Evolutionary conservation across 2,888 invertebrate genomes (phyloP), one percentile per base, ranked within the genome.

Genomic region (Tenodera sinensis): DNA sequence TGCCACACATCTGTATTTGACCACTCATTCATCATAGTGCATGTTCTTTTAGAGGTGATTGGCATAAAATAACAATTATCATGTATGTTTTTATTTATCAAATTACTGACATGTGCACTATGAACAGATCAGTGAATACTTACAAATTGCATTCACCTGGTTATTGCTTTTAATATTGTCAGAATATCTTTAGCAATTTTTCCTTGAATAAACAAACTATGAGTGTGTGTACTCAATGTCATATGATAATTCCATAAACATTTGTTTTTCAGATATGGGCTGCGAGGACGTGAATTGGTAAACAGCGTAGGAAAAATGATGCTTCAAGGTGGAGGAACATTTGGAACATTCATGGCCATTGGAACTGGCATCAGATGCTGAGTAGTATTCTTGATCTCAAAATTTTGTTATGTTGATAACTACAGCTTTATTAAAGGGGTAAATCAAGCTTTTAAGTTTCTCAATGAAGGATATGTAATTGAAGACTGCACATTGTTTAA

Each of bases 311-410:
- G 99, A 83, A 99, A 99, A 95, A 97, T 97, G 25, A 99, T 99
- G 98, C 92, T 99, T 86, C 99, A 99, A 94, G 98, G 98, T 91
- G 99, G 99, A 84, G 99, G 98, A 89, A 99, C 99, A 71, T 99
- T 99, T 93, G 99, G 99, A 83, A 98, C 98, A 88, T 99, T 99
- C 93, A 98, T 99, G 98, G 98, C 97, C 47, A 97, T 98, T 91
- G 98, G 97, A 92, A 96, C 97, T 88, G 97, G 97, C 90, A 95
- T 98, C 92, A 95, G 97, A 92, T 98, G 97, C 94, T 97, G 34
- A 89, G 8, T 71, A 71, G 83, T 27, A 1, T 6, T 20, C 3
- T 25, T 25, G 25, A 71, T 71, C 25, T 71, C 54, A 71, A 71
- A 71, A 71, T 71, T 71, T 20, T 54, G 2, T 34, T 71, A 20